Percentiles rank a stretch among this genome's conserved stretches.
Evolutionary conservation across 2,888 invertebrate species (phyloP).

Genomic region (Hydrotaea diabolus): DNA sequence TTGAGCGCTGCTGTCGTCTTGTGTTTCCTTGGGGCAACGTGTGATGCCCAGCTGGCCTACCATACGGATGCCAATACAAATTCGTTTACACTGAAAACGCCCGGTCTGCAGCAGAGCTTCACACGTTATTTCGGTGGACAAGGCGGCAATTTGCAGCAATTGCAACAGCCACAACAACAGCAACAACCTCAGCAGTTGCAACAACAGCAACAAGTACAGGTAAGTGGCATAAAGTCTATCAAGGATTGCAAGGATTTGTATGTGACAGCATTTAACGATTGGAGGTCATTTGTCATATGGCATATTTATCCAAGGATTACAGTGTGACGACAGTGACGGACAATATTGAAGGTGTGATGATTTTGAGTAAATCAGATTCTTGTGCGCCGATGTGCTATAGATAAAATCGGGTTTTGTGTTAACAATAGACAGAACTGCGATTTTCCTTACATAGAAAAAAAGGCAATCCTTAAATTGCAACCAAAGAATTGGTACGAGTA

Average conservation of each 20-base stretch:
- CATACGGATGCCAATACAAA: slow-evolving; percentile 79
- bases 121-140: slow-evolving; percentile 78
- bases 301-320: not conserved
- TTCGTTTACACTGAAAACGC: slow-evolving; percentile 79
- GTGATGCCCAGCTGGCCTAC: slow-evolving; percentile 76
- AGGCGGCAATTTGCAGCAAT: slow-evolving; percentile 66
- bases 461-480: too few relatives aligned
- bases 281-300: slow-evolving; percentile 18
- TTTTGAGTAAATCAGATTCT: too few relatives aligned
- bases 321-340: not conserved
- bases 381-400: too few relatives aligned
- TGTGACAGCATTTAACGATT: not conserved
- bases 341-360: not conserved
- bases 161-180: slow-evolving; percentile 67
- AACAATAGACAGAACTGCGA: too few relatives aligned
- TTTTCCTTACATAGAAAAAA: too few relatives aligned
- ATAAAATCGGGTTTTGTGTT: too few relatives aligned
- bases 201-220: slow-evolving; percentile 52
- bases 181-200: slow-evolving; percentile 37
- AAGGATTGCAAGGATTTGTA: not conserved
- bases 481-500: too few relatives aligned
- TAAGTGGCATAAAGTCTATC: slow-evolving; percentile 37
- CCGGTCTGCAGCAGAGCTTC: slow-evolving; percentile 78
- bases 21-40: slow-evolving; percentile 58
- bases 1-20: slow-evolving; percentile 64